Evolutionary conservation across 2,113 vertebrate species (phyloP), one percentile per base, ranked within the genome.

Genomic region (Edolisoma coerulescens): DNA sequence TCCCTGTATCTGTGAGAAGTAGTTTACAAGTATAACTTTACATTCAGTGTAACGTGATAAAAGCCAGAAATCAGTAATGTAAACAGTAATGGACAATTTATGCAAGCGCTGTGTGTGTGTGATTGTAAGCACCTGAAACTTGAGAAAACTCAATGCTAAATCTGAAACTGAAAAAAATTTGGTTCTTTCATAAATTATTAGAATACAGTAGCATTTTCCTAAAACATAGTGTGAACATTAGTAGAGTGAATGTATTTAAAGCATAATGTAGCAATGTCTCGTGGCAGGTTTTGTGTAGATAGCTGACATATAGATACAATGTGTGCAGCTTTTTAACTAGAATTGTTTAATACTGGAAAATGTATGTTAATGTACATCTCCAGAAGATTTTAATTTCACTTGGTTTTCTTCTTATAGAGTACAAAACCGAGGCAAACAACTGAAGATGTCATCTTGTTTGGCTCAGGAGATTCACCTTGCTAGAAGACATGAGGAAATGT

Each of bases 401-500:
- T 96, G 78, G 12, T 94, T 97, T 96, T 94, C 79, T 33, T 88
- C 94, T 85, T 41, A 13, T 42, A 97, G 94, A 89, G 60, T 86
- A 37, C 32, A 49, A 79, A 96, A n/a, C 73, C 10, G 50, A 10
- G 75, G 19, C 60, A 80, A 56, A 56, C 57, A 87, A 86, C 45
- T 24, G 85, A 90, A 54, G 87, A 99, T 98, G 98, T 89, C 97
- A 19, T 97, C 96, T 49, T 94, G 87, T 84, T 95, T 98, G 69
- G 60, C 97, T 73, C 96, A 97, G 96, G 98, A 99, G 91, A 80
- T 97, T 94, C 96, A 95, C 73, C 97, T 99, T 49, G 97, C 97
- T 86, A 98, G 97, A 94, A 98, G 97, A 96, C 98, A 99, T 16
- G 98, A 99, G 80, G 97, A 98, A 91, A 99, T 99, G 98, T 99